phyloP scores from a whole-genome alignment of 2,888 invertebrate species.

The Halocaridina rubra region DNA sequence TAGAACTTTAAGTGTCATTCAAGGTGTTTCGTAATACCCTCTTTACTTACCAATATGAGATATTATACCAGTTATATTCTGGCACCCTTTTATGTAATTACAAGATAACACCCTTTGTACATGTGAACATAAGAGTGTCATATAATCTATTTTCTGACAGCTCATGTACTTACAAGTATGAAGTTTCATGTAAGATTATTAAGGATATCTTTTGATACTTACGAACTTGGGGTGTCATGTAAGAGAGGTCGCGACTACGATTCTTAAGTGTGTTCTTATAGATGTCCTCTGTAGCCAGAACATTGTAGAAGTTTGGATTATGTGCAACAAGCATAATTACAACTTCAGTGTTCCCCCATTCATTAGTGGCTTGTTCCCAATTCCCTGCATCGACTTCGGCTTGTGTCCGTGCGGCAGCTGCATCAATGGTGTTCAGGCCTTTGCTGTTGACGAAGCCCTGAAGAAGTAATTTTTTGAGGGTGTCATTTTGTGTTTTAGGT shows the following conservation, averaged over 20 bases:
- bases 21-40: no score
- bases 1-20: no score
- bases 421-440: slow-evolving; percentile 35
- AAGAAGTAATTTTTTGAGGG: no score
- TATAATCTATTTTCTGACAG: no score
- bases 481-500: no score
- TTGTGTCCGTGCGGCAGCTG: slow-evolving; percentile 43
- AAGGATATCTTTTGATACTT: slow-evolving; percentile 17
- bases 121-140: no score
- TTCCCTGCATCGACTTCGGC: slow-evolving; percentile 30
- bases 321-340: slow-evolving; percentile 36
- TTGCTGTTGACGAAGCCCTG: slow-evolving; percentile 58
- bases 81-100: no score
- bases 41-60: no score
- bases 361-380: slow-evolving; percentile 43
- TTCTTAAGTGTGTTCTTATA: slow-evolving; percentile 26
- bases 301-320: slow-evolving; percentile 63
- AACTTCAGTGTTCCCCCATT: slow-evolving; percentile 46
- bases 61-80: no score
- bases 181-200: no score
- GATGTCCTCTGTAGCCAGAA: slow-evolving; percentile 51
- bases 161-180: no score
- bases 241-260: slow-evolving; percentile 24
- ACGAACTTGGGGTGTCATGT: slow-evolving; percentile 53
- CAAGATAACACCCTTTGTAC: no score